Conservation (phyloP, 2,797 vertebrate species). For the Gymnopithys bicolor region DNA sequence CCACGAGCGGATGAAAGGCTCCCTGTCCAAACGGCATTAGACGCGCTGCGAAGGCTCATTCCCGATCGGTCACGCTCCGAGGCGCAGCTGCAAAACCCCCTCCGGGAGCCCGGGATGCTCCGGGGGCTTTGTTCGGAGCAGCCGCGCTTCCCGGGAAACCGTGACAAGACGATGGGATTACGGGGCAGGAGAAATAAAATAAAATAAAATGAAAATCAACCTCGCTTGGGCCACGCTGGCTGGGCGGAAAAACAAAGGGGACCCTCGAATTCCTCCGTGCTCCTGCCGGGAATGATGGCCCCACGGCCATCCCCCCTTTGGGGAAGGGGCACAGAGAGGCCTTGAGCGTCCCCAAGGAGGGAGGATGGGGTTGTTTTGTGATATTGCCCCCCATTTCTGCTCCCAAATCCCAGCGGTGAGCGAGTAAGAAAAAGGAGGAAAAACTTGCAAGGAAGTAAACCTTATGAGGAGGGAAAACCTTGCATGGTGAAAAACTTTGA, state of each 20-base stretch:
- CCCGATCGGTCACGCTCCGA: conserved; percentile 81
- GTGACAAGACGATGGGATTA: conserved; percentile 80
- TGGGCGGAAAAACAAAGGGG: background rate
- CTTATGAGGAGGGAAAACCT: background rate
- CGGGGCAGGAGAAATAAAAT: conserved; percentile 39
- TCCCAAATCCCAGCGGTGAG: background rate
- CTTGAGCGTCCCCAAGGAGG: background rate
- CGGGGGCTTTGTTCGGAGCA: conserved; percentile 75
- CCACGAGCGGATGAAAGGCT: conserved; percentile 78
- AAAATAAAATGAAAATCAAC: background rate
- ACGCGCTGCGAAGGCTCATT: conserved; percentile 79
- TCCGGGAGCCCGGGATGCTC: conserved; percentile 72
- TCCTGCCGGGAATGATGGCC: background rate
- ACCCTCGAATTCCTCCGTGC: background rate
- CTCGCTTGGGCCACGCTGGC: background rate
- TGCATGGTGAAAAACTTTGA: background rate
- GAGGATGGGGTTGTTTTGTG: background rate
- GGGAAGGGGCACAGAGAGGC: background rate
- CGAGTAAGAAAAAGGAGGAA: background rate
- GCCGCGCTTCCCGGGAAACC: conserved; percentile 70
- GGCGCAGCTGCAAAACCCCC: conserved; percentile 78
- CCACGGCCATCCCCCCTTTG: background rate
- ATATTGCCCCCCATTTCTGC: background rate
- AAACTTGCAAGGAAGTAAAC: background rate
- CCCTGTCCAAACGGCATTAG: conserved; percentile 76